Conservation (phyloP, 1,140 invertebrate genomes). For the Brachionus rubens region DNA sequence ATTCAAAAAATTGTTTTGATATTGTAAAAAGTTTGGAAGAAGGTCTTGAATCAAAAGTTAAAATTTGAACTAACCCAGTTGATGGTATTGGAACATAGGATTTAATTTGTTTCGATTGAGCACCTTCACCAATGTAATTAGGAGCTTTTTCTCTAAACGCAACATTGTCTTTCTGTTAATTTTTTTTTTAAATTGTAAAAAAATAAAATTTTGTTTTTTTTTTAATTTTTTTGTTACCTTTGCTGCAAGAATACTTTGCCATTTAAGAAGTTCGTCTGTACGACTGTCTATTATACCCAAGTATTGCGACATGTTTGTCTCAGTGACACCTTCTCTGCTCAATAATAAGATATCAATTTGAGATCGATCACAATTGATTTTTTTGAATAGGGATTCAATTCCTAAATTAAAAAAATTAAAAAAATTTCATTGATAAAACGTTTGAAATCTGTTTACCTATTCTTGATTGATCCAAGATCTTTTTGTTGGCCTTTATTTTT, state of each 20-base stretch:
- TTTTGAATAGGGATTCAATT: constrained; percentile 59
- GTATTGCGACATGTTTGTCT: constrained; percentile 59
- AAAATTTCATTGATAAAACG: not conserved
- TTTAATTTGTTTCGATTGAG: constrained; percentile 27
- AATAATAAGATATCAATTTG: constrained; percentile 59
- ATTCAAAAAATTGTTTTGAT: constrained; percentile 22
- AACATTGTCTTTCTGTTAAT: constrained; percentile 25
- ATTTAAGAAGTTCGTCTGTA: constrained; percentile 58
- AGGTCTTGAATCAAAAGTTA: not conserved
- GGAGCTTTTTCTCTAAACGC: constrained; percentile 41
- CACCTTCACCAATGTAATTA: constrained; percentile 40
- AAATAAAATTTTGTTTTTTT: not conserved
- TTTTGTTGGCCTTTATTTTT: constrained; percentile 57
- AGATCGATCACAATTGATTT: constrained; percentile 58
- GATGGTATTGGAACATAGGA: constrained; percentile 20
- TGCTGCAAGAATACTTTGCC: constrained; percentile 53
- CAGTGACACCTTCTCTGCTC: constrained; percentile 55
- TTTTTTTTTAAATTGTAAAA: not conserved
- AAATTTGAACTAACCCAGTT: constrained; percentile 29
- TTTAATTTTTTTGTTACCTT: constrained; percentile 51
- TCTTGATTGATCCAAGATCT: constrained; percentile 60
- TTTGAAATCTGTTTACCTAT: constrained; percentile 53
- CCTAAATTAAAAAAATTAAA: constrained; percentile 51
- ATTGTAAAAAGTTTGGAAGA: not conserved
- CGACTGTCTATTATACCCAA: constrained; percentile 60